Base-by-base conservation (phyloP, 2,888 invertebrate genomes). In the Criorhina ranunculi region DNA sequence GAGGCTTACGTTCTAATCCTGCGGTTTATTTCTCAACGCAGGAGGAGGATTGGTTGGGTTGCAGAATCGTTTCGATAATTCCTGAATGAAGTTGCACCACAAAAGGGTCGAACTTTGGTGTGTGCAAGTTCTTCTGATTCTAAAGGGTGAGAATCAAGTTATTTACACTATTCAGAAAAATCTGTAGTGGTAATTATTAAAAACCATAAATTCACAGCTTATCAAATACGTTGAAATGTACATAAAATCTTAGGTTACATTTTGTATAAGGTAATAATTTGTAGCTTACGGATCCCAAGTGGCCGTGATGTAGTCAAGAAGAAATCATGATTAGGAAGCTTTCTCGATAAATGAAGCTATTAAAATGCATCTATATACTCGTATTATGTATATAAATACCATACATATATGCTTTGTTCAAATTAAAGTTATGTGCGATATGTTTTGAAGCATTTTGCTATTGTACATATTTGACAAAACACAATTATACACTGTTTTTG, bases 1-100 rank as follows among this genome's bases (percentile, higher is more conserved):
- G 77, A 62, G 77, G 77, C 77, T 77, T 77, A 77, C 33, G 62
- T 69, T 69, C 46, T 77, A 69, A 77, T 77, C 77, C 69, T 60
- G 59, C 12, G 77, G 77, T 77, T 77, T 69, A 77, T 62, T 77
- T 76, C 60, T 44, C 44, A 69, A 31, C 17, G 33, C 37, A 60
- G 24, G 24, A 53, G n/a, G 35, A 44, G 53, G 44, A 31, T 9
- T 73, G 37, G 59, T 49, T 60, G n/a, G 31, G 59, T 60, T 72
- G 33, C 31, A 46, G 51, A 64, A 59, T 44, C 53, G 62, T 60
- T 53, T 51, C 72, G 72, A 72, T 72, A 72, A 60, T 42, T 72
- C 31, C 60, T 44, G 62, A 44, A 42, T 62, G 62, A 35, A 53
- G 53, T 64, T 64, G 55, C 35, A 62, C 73, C 73, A 44, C 44